Evolutionary conservation across 2,113 vertebrate genomes (phyloP).

Genomic region (Campylorhamphus procurvoides): DNA sequence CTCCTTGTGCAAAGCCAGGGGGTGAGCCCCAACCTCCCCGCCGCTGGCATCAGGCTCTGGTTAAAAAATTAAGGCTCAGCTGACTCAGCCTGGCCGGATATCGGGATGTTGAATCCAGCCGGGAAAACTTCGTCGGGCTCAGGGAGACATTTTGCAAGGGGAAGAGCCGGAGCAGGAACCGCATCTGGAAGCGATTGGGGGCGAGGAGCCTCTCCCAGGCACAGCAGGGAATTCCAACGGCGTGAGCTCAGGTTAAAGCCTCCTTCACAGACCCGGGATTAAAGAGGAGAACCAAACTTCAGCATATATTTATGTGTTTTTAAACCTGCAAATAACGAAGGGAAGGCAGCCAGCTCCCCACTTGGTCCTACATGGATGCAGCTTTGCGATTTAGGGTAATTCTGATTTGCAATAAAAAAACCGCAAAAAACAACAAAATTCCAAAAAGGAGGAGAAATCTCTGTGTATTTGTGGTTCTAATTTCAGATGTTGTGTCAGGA

Average conservation of each 20-base stretch:
- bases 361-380: rapidly evolving
- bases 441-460: background rate
- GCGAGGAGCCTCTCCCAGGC: conserved; percentile 54
- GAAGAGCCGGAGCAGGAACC: background rate
- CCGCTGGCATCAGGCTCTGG: background rate
- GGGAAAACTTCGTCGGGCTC: background rate
- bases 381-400: background rate
- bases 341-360: background rate
- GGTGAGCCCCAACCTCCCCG: background rate
- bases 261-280: background rate
- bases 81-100: background rate
- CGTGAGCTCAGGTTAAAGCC: conserved; percentile 62
- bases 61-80: background rate
- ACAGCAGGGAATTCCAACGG: conserved; percentile 43
- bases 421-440: no score
- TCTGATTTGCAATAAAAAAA: background rate
- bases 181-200: conserved; percentile 63
- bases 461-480: background rate
- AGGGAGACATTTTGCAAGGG: conserved; percentile 37
- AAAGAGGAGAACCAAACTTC: background rate
- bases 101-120: background rate
- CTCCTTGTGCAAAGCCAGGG: background rate
- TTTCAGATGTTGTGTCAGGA: background rate
- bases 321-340: background rate
- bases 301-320: background rate